Percentiles rank a stretch among this genome's conserved stretches.
These are phyloP conservation scores for Paracentrotus lividus DNA, from an alignment of 53 echinoderm and acorn worm species.

Conservation along the genomic window DNA sequence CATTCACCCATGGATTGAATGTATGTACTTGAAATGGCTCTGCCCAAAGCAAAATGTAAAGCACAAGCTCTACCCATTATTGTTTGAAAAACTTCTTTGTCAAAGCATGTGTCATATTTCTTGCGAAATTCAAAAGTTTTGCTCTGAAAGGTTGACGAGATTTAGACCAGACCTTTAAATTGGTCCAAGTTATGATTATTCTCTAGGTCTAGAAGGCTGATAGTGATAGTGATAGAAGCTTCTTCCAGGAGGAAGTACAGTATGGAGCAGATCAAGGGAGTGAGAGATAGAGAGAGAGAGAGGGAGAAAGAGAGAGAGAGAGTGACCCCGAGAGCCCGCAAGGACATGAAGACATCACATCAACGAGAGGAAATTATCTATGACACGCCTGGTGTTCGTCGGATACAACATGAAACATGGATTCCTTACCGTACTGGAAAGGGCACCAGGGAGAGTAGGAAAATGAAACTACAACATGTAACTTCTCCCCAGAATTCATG, in stretches of 20 bases:
- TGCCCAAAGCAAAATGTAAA: too few relatives aligned
- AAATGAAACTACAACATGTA: constrained; percentile 27
- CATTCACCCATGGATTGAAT: too few relatives aligned
- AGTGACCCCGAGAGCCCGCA: background rate
- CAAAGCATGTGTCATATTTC: too few relatives aligned
- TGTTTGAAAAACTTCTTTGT: too few relatives aligned
- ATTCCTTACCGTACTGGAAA: constrained; percentile 19
- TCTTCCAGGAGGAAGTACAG: background rate
- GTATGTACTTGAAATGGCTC: too few relatives aligned
- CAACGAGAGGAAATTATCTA: constrained; percentile 50
- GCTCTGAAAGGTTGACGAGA: too few relatives aligned
- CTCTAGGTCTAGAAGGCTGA: background rate
- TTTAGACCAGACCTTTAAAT: background rate
- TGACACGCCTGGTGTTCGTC: constrained; percentile 50
- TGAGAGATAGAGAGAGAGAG: background rate
- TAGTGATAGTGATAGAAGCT: background rate
- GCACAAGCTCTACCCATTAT: too few relatives aligned
- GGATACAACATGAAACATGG: constrained; percentile 57
- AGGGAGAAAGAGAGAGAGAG: background rate
- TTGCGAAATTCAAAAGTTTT: too few relatives aligned
- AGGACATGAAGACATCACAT: constrained; percentile 54
- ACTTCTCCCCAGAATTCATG: background rate
- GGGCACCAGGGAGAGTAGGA: constrained; percentile 12
- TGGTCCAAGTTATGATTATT: background rate
- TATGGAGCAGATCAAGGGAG: constrained; percentile 7